A percentile compares a stretch with the other conserved stretches of the same genome.
Evolutionary conservation across 2,888 invertebrate species (phyloP).

Genomic region (Octodonta nipae): DNA sequence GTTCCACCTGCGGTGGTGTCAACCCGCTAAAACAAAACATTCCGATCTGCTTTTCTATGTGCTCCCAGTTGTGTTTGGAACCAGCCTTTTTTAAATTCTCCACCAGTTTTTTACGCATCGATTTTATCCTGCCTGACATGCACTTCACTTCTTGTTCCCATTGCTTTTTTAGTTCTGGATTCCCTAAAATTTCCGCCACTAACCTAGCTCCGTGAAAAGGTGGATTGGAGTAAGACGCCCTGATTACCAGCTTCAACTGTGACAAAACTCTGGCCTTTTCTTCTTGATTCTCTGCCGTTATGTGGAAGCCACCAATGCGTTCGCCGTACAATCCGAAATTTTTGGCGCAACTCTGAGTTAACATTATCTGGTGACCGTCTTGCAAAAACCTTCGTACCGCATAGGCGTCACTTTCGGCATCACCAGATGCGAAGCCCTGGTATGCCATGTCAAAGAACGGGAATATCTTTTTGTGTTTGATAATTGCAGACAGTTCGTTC

Average conservation of each 20-base stretch:
- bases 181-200: conserved; percentile 42
- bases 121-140: conserved; percentile 36
- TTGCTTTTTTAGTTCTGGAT: conserved; percentile 35
- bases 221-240: conserved; percentile 56
- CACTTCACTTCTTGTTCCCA: conserved; percentile 44
- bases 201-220: conserved; percentile 51
- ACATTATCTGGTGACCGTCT: conserved; percentile 44
- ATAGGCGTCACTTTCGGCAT: conserved; percentile 44
- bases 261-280: conserved; percentile 46
- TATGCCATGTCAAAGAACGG: conserved; percentile 58
- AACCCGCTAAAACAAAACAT: conserved; percentile 62
- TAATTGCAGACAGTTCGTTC: conserved; percentile 45
- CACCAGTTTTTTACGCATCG: conserved; percentile 42
- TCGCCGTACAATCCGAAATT: conserved; percentile 60
- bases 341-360: conserved; percentile 48
- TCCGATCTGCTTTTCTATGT: conserved; percentile 55
- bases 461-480: conserved; percentile 41
- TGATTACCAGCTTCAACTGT: conserved; percentile 49
- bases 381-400: conserved; percentile 44
- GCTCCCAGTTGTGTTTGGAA: conserved; percentile 46
- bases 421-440: conserved; percentile 48
- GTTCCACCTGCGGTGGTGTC: conserved; percentile 41
- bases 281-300: conserved; percentile 41
- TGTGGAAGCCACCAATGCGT: conserved; percentile 45
- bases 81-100: conserved; percentile 46